Evolutionary conservation across 1,140 invertebrate genomes (phyloP).

Genomic region (Drosophila nigromelanica): DNA sequence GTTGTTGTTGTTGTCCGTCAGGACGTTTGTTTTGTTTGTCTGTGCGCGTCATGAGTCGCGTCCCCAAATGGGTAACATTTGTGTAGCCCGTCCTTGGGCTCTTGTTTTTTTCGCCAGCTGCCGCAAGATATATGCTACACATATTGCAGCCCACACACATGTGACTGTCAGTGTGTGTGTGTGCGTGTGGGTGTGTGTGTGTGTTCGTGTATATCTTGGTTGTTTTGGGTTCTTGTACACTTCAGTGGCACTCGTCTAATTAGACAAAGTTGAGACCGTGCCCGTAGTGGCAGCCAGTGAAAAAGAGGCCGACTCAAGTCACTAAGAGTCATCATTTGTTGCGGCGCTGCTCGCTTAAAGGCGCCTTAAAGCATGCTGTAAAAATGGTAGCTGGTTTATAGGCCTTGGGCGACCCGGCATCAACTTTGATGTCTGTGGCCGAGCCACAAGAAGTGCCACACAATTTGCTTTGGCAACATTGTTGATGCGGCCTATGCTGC

Average conservation of each 20-base stretch:
- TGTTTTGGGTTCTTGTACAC: constrained; percentile 47
- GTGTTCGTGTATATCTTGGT: constrained; percentile 42
- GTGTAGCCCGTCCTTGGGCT: constrained; percentile 59
- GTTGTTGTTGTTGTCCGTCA: constrained; percentile 42
- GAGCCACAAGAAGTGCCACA: constrained; percentile 67
- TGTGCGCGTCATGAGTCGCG: constrained; percentile 57
- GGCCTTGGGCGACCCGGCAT: constrained; percentile 16
- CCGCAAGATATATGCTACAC: constrained; percentile 30
- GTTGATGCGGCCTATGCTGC: constrained; percentile 56
- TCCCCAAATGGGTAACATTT: constrained; percentile 54
- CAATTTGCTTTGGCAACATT: constrained; percentile 78
- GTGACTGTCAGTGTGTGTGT: constrained; percentile 6
- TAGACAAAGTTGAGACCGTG: constrained; percentile 74
- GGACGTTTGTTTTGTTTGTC: constrained; percentile 48
- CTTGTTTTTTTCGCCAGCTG: constrained; percentile 30
- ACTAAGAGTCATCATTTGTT: constrained; percentile 43
- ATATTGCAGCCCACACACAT: background rate
- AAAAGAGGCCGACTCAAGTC: constrained; percentile 42
- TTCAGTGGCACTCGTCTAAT: constrained; percentile 78
- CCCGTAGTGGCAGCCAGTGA: constrained; percentile 44
- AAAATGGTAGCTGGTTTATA: constrained; percentile 17
- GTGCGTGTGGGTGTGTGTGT: constrained; percentile 31
- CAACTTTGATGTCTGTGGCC: constrained; percentile 67
- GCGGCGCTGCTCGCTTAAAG: constrained; percentile 53
- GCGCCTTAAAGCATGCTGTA: constrained; percentile 58